A percentile compares a stretch with the other conserved stretches of the same genome.
These are phyloP conservation scores for Myripristis murdjan DNA, from an alignment of 2,797 vertebrate genomes.

Conservation along the genomic window DNA sequence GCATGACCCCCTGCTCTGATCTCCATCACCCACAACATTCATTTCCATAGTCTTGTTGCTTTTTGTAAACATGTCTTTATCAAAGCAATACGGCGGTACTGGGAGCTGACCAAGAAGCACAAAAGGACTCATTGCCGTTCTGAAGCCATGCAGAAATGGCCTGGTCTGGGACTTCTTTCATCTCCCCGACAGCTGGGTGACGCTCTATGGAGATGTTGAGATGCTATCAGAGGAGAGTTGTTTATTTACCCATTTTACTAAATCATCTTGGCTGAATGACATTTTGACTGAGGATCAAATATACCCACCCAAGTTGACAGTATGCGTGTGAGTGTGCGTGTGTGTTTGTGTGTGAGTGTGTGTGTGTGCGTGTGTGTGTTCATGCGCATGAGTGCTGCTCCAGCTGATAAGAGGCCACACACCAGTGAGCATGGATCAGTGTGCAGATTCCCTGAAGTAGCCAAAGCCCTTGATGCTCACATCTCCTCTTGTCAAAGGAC, in stretches of 20 bases:
- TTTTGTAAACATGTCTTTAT: constrained; percentile 69
- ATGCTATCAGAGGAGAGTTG: constrained; percentile 71
- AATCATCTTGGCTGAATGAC: constrained; percentile 59
- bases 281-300: constrained; percentile 67
- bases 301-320: constrained; percentile 81
- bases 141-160: constrained; percentile 68
- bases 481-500: constrained; percentile 73
- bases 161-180: constrained; percentile 62
- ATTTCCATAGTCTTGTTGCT: constrained; percentile 54
- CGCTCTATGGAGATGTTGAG: constrained; percentile 57
- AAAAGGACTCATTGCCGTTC: constrained; percentile 55
- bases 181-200: constrained; percentile 71
- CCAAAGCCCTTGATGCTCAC: constrained; percentile 57
- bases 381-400: constrained; percentile 3
- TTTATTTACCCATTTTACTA: constrained; percentile 77
- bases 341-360: constrained; percentile 25
- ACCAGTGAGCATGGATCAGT: constrained; percentile 57
- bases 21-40: constrained; percentile 55
- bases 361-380: constrained; percentile 31
- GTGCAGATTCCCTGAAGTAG: constrained; percentile 56
- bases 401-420: constrained; percentile 73
- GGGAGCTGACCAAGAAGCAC: constrained; percentile 63
- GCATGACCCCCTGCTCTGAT: constrained; percentile 59
- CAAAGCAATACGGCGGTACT: constrained; percentile 37
- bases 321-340: constrained; percentile 26